Base-by-base conservation (phyloP, 2,113 vertebrate genomes). In the Saiga tatarica region DNA sequence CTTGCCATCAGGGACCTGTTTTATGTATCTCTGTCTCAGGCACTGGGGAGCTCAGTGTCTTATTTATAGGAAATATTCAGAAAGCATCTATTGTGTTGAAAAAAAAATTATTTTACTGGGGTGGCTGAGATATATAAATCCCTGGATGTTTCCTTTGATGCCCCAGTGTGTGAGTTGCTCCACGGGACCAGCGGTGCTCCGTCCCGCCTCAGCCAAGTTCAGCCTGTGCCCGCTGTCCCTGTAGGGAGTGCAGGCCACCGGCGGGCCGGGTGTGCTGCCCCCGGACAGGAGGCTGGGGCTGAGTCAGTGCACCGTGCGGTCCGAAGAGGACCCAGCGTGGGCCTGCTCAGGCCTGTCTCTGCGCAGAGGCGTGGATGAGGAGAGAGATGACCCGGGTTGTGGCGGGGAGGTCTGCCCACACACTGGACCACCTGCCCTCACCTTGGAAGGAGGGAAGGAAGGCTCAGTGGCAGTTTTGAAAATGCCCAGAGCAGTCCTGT, bases 281-380 rank as follows among this genome's bases (percentile, higher is more conserved):
- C 92, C 89, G 50, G 39, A 78, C 50, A 52, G 53, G 62, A 91
- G n/a, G 62, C 12, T n/a, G 60, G 36, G 23, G 93, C 93, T 95
- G 92, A 95, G 94, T 97, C 92, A 94, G 89, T 60, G 12, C 0
- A 19, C 89, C 15, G 50, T 84, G 42, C 89, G 89, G 79, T 94
- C 96, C 14, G 4, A 71, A 89, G 71, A 96, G 87, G 92, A 87
- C 85, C 87, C 21, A 33, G 84, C 42, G 33, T 95, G 92, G 94
- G 79, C 87, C 36, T 86, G 92, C 57, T 97, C 50, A 36, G 50
- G 79, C 84, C 74, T 60, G 87, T 86, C 50, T 92, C 36, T 87
- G 90, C 59, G 92, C 50, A 53, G 67, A 92, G 85, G 94, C 57
- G 78, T 87, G 96, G 96, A 97, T 91, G 97, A 96, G 94, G 86